Conservation (phyloP, 2,797 vertebrate species). For the Cryptoprocta ferox region DNA sequence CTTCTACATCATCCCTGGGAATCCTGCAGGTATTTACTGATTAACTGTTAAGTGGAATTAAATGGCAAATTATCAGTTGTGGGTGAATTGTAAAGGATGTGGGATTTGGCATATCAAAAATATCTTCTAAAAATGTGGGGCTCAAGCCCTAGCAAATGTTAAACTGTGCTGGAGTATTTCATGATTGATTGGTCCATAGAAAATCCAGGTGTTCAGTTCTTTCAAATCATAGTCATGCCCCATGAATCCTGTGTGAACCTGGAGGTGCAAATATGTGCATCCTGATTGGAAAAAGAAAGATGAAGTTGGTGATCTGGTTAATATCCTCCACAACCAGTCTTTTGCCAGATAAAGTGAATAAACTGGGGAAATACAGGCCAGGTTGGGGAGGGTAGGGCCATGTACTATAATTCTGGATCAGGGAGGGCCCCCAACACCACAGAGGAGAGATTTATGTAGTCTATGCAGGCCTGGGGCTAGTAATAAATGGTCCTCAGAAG, state of each 20-base stretch:
- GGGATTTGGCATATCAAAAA: neutral
- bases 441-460: neutral
- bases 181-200: neutral
- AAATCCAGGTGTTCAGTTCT: neutral
- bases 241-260: neutral
- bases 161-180: neutral
- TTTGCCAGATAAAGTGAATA: neutral
- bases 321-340: neutral
- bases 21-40: neutral
- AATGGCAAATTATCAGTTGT: neutral
- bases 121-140: neutral
- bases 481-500: neutral
- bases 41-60: slow-evolving; percentile 6
- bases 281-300: neutral
- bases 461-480: neutral
- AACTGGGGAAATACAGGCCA: neutral
- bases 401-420: neutral
- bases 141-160: neutral
- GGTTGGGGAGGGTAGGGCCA: neutral
- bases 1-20: neutral
- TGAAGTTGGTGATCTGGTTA: neutral
- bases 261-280: neutral
- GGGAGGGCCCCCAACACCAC: neutral
- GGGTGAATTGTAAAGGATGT: neutral
- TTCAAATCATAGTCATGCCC: neutral